Evolutionary conservation across 2,888 invertebrate genomes (phyloP), one percentile per base, ranked within the genome.

Genomic region (Ormyrus labotus): DNA sequence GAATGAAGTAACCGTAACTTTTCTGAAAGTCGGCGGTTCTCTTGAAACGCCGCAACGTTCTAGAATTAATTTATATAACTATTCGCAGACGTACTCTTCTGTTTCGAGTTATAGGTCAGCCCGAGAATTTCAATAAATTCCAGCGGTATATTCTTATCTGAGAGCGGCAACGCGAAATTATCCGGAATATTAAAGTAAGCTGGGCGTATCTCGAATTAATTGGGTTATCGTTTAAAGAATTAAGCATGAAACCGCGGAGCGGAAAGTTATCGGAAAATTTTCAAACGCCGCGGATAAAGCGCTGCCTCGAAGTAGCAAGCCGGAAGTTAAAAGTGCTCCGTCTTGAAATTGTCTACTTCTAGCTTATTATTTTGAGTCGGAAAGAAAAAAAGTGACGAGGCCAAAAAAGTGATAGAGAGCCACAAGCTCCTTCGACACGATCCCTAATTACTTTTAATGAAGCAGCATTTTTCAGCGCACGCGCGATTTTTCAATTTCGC

Each of bases 381-480:
- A 1, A 1, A 34, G 34, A 34, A 34, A 34, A 34, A 34, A 34
- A 34, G 19, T 57, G 11, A 65, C 48, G 19, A 50, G 48, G 34
- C 11, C n/a, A 64, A 73, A 64, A 64, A 48, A 34, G 34, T 34
- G 57, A 73, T 53, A 64, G 1, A 64, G 1, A 55, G 60, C 61
- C 61, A 64, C 34, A 50, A 55, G 63, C 45, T 72, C 53, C 53
- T 53, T 5, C 61, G 45, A 63, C 63, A 72, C 53, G 61, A 72
- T 63, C 65, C 60, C 58, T 68, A 75, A 75, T 76, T 61, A 68
- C 69, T 68, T 69, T 76, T 76, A 76, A 76, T 69, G 75, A 76
- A 61, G 57, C 76, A 69, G 76, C 76, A 75, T 75, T 68, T 76
- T 75, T 75, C 61, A 57, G 10, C 34, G 34, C 34, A 55, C 61